Evolutionary conservation across 2,888 invertebrate genomes (phyloP), one percentile per base, ranked within the genome.

Genomic region (Pecten maximus): DNA sequence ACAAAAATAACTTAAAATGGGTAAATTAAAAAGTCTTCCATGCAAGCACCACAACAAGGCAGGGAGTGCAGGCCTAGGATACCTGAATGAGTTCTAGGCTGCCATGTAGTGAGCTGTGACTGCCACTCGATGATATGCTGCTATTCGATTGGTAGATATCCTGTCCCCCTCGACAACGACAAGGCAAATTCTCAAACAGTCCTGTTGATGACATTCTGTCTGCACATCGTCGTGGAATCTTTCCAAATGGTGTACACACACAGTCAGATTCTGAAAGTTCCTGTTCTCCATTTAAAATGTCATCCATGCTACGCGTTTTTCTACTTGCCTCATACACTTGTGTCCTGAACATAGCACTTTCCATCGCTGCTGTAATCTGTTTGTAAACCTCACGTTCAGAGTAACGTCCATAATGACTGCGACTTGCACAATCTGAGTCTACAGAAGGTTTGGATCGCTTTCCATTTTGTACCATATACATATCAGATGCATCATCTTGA

Each of bases 41-140:
- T 90, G 90, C 90, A 91, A 87, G 48, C 88, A 88, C n/a, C 87
- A 40, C 74, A 88, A 88, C 90, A 90, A 88, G 28, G 54, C 74
- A 39, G 40, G 91, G 88, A 89, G 90, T 88, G 88, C n/a, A 44
- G 87, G 90, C 89, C 93, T 94, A 96, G 54, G 96, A 96, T 93
- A 96, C 96, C 94, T 96, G 96, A 88, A 96, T 96, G 91, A 96
- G 94, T 92, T 96, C 96, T 92, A 96, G 92, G 91, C 96, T 96
- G 89, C 96, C 96, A 89, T 96, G 96, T 86, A 96, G 92, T 28
- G 96, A 96, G 91, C 94, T 95, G 90, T 96, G 96, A 93, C 96
- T 96, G 91, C 96, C 95, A 88, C 95, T 94, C 19, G 96, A 96
- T n/a, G 96, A 96, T 90, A 96, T 95, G 94, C 96, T 96, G 93